phyloP scores from a whole-genome alignment of 2,888 invertebrate species.

The Noctua comes region DNA sequence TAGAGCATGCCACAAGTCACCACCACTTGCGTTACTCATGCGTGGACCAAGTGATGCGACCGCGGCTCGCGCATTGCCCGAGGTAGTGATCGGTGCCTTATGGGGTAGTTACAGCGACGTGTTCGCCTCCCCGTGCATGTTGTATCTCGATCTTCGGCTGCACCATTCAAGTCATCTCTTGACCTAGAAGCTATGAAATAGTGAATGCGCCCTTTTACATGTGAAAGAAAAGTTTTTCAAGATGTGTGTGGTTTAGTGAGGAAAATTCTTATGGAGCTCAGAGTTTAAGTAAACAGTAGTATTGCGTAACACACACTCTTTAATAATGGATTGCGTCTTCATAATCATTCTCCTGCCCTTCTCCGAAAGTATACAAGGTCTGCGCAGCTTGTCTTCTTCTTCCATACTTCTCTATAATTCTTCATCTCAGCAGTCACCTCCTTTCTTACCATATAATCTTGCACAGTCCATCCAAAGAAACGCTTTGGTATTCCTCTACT shows the following conservation, averaged over 20 bases:
- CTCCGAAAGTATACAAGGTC: no score
- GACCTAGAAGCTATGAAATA: constrained; percentile 48
- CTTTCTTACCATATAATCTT: no score
- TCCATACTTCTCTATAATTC: no score
- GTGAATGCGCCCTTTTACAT: not conserved
- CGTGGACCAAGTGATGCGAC: not conserved
- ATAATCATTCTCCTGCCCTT: no score
- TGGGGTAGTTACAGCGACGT: not conserved
- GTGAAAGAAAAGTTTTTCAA: not conserved
- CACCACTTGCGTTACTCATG: not conserved
- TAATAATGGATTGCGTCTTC: not conserved
- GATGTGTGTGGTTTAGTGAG: not conserved
- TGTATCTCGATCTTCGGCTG: constrained; percentile 56
- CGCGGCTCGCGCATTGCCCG: not conserved
- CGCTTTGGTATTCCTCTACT: no score
- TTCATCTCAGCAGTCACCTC: no score
- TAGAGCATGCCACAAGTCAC: not conserved
- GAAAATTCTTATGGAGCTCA: no score
- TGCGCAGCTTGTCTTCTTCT: no score
- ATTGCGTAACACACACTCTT: not conserved
- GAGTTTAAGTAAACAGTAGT: no score
- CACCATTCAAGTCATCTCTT: constrained; percentile 39
- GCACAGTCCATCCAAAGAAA: no score
- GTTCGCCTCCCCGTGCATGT: constrained; percentile 33
- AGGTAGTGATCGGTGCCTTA: not conserved